Conservation (phyloP, 2,888 invertebrate species). For the Drosophila percnosoma region DNA sequence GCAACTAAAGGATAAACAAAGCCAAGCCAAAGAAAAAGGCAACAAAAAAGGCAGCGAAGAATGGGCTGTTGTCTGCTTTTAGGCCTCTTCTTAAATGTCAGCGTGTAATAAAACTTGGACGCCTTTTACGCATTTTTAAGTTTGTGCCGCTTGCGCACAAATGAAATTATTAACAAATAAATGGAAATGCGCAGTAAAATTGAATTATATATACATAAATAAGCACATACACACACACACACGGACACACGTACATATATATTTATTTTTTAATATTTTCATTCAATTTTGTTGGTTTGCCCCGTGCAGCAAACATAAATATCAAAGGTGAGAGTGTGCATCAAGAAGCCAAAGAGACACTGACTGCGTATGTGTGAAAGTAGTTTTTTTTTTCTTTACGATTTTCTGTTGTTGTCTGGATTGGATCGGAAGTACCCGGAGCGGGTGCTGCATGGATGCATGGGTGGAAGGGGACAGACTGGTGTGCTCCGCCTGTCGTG, state of each 20-base stretch:
- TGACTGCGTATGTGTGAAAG: conserved; percentile 24
- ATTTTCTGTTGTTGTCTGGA: conserved; percentile 20
- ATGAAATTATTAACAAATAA: conserved; percentile 73
- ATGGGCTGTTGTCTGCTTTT: conserved; percentile 32
- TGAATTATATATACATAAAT: conserved; percentile 45
- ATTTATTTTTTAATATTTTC: conserved; percentile 60
- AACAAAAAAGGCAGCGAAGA: neutral
- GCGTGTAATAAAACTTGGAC: conserved; percentile 53
- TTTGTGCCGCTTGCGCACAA: conserved; percentile 45
- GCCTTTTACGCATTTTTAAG: conserved; percentile 56
- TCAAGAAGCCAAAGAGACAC: conserved; percentile 40
- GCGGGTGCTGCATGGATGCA: neutral
- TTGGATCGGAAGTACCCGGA: conserved; percentile 20
- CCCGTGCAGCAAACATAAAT: conserved; percentile 46
- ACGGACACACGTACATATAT: neutral
- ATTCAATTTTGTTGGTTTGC: conserved; percentile 61
- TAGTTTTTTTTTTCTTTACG: conserved; percentile 38
- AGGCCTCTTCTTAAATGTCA: conserved; percentile 59
- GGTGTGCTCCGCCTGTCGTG: conserved; percentile 42
- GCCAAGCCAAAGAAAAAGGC: conserved; percentile 8
- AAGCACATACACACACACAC: neutral
- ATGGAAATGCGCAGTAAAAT: conserved; percentile 66
- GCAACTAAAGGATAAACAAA: conserved; percentile 21
- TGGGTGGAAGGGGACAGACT: neutral
- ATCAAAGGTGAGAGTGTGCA: conserved; percentile 66